phyloP scores from a whole-genome alignment of 1,140 invertebrate species.

The Zaprionus tsacasi region DNA sequence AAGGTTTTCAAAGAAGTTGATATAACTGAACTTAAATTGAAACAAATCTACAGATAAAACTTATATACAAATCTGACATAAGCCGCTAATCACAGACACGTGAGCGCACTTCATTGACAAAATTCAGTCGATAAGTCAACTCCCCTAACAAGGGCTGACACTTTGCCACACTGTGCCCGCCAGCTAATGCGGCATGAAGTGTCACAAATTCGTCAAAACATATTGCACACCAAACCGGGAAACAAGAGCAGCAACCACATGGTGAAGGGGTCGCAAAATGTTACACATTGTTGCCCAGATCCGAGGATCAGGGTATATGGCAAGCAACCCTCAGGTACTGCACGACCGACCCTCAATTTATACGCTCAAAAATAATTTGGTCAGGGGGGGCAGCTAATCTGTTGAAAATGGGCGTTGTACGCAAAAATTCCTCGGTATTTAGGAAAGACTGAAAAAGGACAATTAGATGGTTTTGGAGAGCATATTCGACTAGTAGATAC shows the following conservation, averaged over 20 bases:
- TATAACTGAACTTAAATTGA: not conserved
- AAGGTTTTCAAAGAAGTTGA: not conserved
- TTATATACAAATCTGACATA: constrained; percentile 20
- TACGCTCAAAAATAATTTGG: constrained; percentile 63
- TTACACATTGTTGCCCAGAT: constrained; percentile 23
- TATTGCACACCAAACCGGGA: constrained; percentile 61
- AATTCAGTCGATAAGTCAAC: constrained; percentile 33
- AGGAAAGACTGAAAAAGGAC: constrained; percentile 16
- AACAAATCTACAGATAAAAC: constrained; percentile 13
- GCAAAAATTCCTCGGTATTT: constrained; percentile 80
- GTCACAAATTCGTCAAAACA: constrained; percentile 83
- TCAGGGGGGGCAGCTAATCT: constrained; percentile 61
- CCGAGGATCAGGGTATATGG: not conserved
- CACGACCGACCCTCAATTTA: constrained; percentile 30
- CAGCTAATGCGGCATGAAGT: constrained; percentile 78
- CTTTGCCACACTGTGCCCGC: constrained; percentile 15
- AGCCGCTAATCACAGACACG: constrained; percentile 73
- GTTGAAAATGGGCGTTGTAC: constrained; percentile 70
- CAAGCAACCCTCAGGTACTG: constrained; percentile 48
- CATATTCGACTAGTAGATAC: not conserved
- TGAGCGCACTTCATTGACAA: constrained; percentile 62
- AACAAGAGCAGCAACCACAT: constrained; percentile 54
- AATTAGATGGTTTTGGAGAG: not conserved
- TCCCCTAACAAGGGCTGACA: constrained; percentile 9
- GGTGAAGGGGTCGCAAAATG: constrained; percentile 31